These are phyloP conservation scores for Leptinotarsa lineolata DNA, from an alignment of 1,140 invertebrate genomes.

Conservation along the genomic window DNA sequence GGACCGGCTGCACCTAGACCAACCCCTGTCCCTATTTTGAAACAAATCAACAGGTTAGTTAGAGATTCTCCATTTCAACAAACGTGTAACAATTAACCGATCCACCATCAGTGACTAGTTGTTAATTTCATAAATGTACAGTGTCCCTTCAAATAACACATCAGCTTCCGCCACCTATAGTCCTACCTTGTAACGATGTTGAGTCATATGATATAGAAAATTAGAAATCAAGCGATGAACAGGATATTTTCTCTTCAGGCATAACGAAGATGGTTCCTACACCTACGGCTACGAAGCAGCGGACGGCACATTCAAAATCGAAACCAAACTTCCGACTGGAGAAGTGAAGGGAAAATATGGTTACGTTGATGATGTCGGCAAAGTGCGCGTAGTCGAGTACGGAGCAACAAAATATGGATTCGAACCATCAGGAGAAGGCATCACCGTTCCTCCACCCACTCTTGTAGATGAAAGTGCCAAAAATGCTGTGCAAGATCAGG, in stretches of 20 bases:
- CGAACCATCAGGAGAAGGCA: constrained; percentile 83
- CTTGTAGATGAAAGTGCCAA: constrained; percentile 72
- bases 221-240: too few species aligned
- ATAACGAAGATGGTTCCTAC: constrained; percentile 85
- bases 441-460: constrained; percentile 80
- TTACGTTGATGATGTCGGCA: constrained; percentile 81
- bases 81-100: too few species aligned
- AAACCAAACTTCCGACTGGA: constrained; percentile 77
- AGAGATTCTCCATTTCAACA: not conserved
- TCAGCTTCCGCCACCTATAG: too few species aligned
- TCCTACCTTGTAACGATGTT: too few species aligned
- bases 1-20: constrained; percentile 60
- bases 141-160: too few species aligned
- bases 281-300: constrained; percentile 85
- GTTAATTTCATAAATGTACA: too few species aligned
- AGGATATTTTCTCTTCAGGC: constrained; percentile 59
- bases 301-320: constrained; percentile 84
- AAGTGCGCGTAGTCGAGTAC: constrained; percentile 83
- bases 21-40: constrained; percentile 78
- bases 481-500: constrained; percentile 57
- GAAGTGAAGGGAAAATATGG: constrained; percentile 86
- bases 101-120: too few species aligned
- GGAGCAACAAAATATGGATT: constrained; percentile 86
- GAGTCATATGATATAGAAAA: too few species aligned
- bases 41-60: constrained; percentile 77